These are phyloP conservation scores for Hyposmocoma kahamanoa DNA, from an alignment of 1,140 invertebrate species.

Conservation along the genomic window DNA sequence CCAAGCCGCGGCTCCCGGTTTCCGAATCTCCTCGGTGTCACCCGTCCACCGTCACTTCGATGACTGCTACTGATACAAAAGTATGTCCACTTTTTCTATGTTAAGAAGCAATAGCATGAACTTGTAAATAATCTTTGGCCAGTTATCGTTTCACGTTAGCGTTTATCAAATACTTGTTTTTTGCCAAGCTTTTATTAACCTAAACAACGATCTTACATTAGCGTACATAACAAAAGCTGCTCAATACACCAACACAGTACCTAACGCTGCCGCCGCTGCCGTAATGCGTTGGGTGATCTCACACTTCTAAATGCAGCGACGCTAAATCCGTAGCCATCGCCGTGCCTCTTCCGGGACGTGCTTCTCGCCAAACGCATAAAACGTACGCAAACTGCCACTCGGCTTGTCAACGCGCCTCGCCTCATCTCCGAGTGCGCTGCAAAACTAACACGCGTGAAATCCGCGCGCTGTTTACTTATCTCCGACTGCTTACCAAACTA, in stretches of 20 bases:
- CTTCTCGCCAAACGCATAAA: slow-evolving; percentile 57
- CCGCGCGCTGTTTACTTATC: slow-evolving; percentile 25
- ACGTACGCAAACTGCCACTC: slow-evolving; percentile 49
- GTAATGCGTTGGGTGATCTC: slow-evolving; percentile 53
- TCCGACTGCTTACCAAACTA: slow-evolving; percentile 32
- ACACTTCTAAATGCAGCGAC: slow-evolving; percentile 52
- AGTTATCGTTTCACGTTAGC: too few relatives aligned
- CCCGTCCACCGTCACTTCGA: slow-evolving; percentile 61
- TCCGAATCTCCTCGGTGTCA: slow-evolving; percentile 53
- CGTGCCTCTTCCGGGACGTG: slow-evolving; percentile 46
- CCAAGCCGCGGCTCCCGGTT: slow-evolving; percentile 57
- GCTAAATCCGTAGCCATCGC: slow-evolving; percentile 55
- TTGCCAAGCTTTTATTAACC: not conserved
- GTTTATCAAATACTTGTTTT: not conserved
- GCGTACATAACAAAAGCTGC: not conserved
- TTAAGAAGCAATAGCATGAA: too few relatives aligned
- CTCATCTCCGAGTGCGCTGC: slow-evolving; percentile 21
- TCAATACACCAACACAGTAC: not conserved
- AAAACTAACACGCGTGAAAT: slow-evolving; percentile 34
- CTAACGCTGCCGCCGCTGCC: slow-evolving; percentile 15
- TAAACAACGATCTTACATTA: not conserved
- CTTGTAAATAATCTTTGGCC: too few relatives aligned
- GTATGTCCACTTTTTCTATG: too few relatives aligned
- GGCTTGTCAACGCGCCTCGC: slow-evolving; percentile 41
- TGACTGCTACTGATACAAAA: slow-evolving; percentile 44